phyloP scores from a whole-genome alignment of 1,140 invertebrate genomes.

The Paramacrobiotus metropolitanus region DNA sequence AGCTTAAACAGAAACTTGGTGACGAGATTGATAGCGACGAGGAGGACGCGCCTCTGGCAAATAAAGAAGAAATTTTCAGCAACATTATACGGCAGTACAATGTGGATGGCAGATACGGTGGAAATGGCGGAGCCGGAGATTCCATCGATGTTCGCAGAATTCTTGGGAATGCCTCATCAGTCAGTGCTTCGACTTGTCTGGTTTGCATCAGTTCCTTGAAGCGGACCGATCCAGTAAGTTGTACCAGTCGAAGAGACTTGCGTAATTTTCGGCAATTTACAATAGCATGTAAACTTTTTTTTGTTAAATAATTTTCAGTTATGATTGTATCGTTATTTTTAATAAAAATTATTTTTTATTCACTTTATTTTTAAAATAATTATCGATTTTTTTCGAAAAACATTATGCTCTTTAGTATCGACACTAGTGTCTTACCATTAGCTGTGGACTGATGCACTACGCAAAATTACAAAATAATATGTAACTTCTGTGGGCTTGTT shows the following conservation, averaged over 20 bases:
- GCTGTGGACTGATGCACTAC: too few relatives aligned
- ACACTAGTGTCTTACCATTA: neutral
- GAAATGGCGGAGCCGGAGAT: neutral
- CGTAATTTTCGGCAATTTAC: too few relatives aligned
- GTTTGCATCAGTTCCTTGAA: constrained; percentile 75
- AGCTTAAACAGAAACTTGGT: neutral
- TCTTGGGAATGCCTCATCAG: neutral
- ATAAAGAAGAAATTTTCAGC: neutral
- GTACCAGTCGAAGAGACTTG: too few relatives aligned
- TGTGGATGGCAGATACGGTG: neutral
- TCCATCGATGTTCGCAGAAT: neutral
- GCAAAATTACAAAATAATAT: too few relatives aligned
- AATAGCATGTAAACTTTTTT: too few relatives aligned
- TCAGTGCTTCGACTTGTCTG: constrained; percentile 31
- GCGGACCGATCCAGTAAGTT: constrained; percentile 42
- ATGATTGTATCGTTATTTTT: too few relatives aligned
- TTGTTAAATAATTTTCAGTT: too few relatives aligned
- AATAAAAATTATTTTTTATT: too few relatives aligned
- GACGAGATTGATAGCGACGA: neutral
- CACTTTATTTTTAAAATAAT: too few relatives aligned
- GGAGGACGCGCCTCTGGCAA: neutral
- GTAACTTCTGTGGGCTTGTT: too few relatives aligned
- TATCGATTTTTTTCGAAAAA: constrained; percentile 14
- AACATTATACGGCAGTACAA: neutral
- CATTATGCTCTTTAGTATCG: constrained; percentile 9